phyloP scores from a whole-genome alignment of 2,113 vertebrate genomes.

The Notothenia rossii region DNA sequence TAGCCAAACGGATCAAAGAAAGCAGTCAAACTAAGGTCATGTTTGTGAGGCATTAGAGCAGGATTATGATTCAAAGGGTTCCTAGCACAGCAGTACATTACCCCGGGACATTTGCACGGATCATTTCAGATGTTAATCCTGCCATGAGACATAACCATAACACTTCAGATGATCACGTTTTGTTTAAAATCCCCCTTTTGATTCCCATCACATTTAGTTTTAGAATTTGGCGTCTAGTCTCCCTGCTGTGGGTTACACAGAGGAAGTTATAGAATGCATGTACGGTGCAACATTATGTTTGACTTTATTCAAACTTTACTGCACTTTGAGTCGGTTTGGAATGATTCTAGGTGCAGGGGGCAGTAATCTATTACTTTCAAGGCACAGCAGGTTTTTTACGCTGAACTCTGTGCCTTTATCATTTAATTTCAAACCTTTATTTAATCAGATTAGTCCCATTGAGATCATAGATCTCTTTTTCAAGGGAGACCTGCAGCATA shows the following conservation, averaged over 20 bases:
- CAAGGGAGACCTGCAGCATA: no score
- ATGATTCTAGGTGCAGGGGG: no score
- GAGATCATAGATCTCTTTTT: no score
- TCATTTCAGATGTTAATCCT: background rate
- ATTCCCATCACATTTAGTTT: background rate
- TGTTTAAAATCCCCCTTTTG: background rate
- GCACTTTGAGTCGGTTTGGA: background rate
- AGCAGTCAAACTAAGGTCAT: background rate
- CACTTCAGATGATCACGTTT: background rate
- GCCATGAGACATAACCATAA: background rate
- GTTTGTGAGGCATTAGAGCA: background rate
- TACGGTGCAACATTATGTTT: background rate
- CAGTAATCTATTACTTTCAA: no score
- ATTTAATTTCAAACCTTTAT: no score
- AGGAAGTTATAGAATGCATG: background rate
- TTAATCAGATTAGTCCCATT: no score
- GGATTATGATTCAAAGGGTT: background rate
- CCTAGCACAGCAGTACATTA: background rate
- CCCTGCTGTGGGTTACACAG: background rate
- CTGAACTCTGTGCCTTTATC: no score
- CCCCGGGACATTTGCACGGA: background rate
- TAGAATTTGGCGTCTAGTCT: background rate
- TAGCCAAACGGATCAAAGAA: background rate
- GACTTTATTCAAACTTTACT: background rate
- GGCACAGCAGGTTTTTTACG: no score